Evolutionary conservation across 1,140 invertebrate species (phyloP), one percentile per base, ranked within the genome.

Genomic region (Neoseiulus cucumeris): DNA sequence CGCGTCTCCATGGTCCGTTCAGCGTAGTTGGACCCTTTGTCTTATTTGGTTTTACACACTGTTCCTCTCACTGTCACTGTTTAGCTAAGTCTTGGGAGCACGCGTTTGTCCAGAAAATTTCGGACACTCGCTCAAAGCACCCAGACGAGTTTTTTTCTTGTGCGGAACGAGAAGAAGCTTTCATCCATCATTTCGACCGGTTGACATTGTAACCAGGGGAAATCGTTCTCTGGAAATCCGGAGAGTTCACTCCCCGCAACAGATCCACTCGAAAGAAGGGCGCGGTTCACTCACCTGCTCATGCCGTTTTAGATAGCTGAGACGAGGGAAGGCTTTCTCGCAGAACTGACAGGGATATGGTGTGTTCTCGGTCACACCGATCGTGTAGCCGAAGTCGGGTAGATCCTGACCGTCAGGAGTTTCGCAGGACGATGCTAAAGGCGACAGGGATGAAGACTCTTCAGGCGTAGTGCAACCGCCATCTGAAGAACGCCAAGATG

Each of bases 261-360:
- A 47, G 18, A 47, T 47, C 45, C 5, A 28, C 42, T 44, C 42
- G 42, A 12, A 44, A 12, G n/a, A 59, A 64, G 20, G 20, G 30
- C 22, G 7, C 25, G 18, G 2, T 7, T 64, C 22, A 64, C 76
- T 79, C 76, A 92, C 90, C 85, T 91, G 89, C 77, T 92, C 87
- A 80, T 93, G 90, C 76, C 89, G 87, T 77, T 89, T 91, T 68
- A 93, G 80, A 74, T 88, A 87, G 65, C 84, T 86, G 33, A 87
- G 82, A 44, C 87, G 80, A 1, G 89, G 85, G 77, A 92, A 94
- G 51, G 88, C 87, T 75, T 89, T 87, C 68, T 90, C 86, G 78
- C 90, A 94, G 77, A 89, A 91, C 74, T 87, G 85, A 77, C 89
- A 91, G 69, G 86, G 83, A 79, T 91, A 89, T 42, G 88, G 88